phyloP scores from a whole-genome alignment of 2,113 vertebrate species.

The Misgurnus anguillicaudatus region DNA sequence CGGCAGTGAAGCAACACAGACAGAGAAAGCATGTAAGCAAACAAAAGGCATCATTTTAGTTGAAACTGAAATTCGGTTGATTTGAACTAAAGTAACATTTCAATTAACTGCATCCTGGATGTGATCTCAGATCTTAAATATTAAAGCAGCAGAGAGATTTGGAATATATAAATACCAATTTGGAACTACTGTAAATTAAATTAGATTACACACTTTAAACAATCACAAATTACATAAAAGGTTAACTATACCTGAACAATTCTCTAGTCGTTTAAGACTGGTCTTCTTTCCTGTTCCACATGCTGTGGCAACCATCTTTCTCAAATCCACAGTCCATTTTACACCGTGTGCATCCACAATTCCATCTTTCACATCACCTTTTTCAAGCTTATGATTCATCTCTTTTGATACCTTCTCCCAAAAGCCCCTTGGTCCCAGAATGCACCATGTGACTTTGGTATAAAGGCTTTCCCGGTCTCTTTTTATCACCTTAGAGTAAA shows the following conservation, averaged over 20 bases:
- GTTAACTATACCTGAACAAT: slow-evolving; percentile 52
- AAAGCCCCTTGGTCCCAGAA: slow-evolving; percentile 42
- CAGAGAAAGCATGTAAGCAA: too few relatives aligned
- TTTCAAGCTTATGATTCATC: slow-evolving; percentile 63
- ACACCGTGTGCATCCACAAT: slow-evolving; percentile 53
- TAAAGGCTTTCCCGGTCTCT: slow-evolving; percentile 57
- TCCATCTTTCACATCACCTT: not conserved
- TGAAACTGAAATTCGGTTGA: too few relatives aligned
- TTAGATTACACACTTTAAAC: too few relatives aligned
- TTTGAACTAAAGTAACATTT: too few relatives aligned
- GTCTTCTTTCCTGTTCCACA: not conserved
- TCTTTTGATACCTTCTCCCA: slow-evolving; percentile 65
- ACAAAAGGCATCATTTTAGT: too few relatives aligned
- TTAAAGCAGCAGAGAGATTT: too few relatives aligned
- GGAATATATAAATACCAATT: too few relatives aligned
- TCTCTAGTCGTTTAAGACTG: slow-evolving; percentile 61
- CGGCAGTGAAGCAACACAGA: too few relatives aligned
- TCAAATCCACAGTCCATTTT: slow-evolving; percentile 52
- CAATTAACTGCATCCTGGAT: too few relatives aligned
- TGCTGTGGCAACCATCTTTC: slow-evolving; percentile 32
- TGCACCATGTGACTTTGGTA: slow-evolving; percentile 63
- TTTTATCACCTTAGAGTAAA: slow-evolving; percentile 36
- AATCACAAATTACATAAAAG: not conserved
- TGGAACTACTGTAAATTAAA: too few relatives aligned
- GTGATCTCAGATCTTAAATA: too few relatives aligned